Base-by-base conservation (phyloP, 1,140 invertebrate genomes). In the Rhopalosiphum maidis region DNA sequence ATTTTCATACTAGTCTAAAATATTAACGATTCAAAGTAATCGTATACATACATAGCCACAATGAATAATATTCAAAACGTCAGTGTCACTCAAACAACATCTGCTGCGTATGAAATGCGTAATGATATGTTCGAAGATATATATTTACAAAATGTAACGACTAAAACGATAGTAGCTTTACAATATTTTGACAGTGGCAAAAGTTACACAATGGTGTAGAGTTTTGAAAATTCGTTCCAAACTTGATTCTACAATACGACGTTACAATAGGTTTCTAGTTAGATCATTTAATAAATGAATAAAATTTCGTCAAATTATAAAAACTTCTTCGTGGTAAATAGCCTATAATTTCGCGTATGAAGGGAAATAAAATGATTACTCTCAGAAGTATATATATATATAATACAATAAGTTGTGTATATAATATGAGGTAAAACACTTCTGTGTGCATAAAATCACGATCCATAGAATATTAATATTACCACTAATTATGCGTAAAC, bases 61-160 rank as follows among this genome's bases (percentile, higher is more conserved):
- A 41, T 85, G 41, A 43, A 85, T 85, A 43, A 85, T 46, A 46
- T 87, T 30, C 43, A 21, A 46, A 87, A 87, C 85, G 85, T 46
- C 85, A 87, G 25, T 48, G 85, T 87, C 85, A 87, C 30, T 87
- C 85, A 48, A 41, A 43, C 85, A 48, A 87, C 43, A 86, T 85
- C 22, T 85, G 82, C 82, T 30, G 37, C 30, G 83, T 23, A 25
- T 43, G 6, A 6, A 43, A n/a, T 23, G 9, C 9, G 2, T 30
- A 86, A 30, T 46, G 23, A 46, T 43, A 46, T 86, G 41, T 87
- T n/a, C 41, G 11, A 8, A n/a, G 43, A 87, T 8, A 46, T 46
- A 9, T 87, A 46, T 87, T 43, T 87, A 48, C 85, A 43, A 30
- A 46, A 87, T 87, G 21, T 18, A 30, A 30, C 85, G 41, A 30